Conservation (phyloP, 2,888 invertebrate species). For the Abrostola tripartita region DNA sequence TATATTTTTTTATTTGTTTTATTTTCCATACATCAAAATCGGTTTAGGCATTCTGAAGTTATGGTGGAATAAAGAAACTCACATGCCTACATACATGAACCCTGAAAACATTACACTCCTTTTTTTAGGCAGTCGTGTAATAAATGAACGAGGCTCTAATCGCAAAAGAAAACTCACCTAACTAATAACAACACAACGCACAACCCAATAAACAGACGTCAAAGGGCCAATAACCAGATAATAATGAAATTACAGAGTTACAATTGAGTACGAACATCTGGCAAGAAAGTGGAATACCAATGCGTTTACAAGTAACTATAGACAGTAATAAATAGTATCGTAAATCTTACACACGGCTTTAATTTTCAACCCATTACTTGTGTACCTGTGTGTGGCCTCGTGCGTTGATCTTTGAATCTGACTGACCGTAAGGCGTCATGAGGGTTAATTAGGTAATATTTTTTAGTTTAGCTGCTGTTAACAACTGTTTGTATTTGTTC, state of each 20-base stretch:
- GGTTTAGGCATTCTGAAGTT: too few relatives aligned
- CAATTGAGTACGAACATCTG: conserved; percentile 51
- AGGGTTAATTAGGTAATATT: conserved; percentile 12
- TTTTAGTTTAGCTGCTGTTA: too few relatives aligned
- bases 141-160: background rate
- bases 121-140: too few relatives aligned
- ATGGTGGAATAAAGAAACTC: too few relatives aligned
- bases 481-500: too few relatives aligned
- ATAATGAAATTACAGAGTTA: conserved; percentile 64
- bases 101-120: too few relatives aligned
- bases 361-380: conserved; percentile 2
- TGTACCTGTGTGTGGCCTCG: conserved; percentile 6
- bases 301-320: background rate
- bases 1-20: too few relatives aligned
- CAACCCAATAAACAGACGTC: conserved; percentile 49
- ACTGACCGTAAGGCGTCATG: background rate
- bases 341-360: conserved; percentile 19
- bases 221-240: conserved; percentile 57
- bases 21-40: too few relatives aligned
- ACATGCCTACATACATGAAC: too few relatives aligned
- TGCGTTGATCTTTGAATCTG: background rate
- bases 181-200: conserved; percentile 19
- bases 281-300: conserved; percentile 35
- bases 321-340: conserved; percentile 17
- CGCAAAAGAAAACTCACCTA: conserved; percentile 10